Evolutionary conservation across 30 jellyfish, hydroid and myxozoan species (phyloP), one percentile per base, ranked within the genome.

Genomic region (Aurelia sp.): DNA sequence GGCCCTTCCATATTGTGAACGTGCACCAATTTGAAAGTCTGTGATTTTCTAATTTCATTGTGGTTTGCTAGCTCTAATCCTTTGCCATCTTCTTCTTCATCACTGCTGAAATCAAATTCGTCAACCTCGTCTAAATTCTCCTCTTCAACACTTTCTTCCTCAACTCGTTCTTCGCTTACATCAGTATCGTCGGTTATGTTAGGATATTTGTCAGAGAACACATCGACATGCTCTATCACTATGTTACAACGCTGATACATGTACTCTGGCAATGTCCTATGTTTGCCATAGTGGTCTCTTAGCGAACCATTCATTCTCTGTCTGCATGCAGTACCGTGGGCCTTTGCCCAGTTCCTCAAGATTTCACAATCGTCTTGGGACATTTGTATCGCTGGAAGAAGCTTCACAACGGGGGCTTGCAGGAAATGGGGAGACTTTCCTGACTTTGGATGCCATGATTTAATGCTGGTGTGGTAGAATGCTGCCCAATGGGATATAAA

Each of bases 391-490:
- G 74, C 74, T 63, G 74, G 74, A n/a, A n/a, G n/a, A 31, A 18
- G 21, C 66, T 27, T 31, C 30, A 70, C 65, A 13, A 27, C 65
- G 30, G 44, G 13, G 13, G 22, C 81, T 63, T 63, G 74, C 74
- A 63, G 24, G 19, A 63, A 63, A 63, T 63, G 74, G 24, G 19
- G 13, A 9, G 74, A 63, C 24, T 19, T 63, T 63, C 30, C 81
- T 70, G 81, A 69, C 63, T 27, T 31, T 30, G 63, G 81, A 30
- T 70, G 30, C 81, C 81, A 70, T 8, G 81, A n/a, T 21, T 70
- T 70, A 13, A 19, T 70, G 81, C 66, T 70, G 16, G 68, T 70
- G 65, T 27, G 65, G 65, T 70, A 70, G 81, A 27, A 41, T 9
- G 70, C 81, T 27, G 62, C 11, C 81, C 62, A 70, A 16, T 70